Evolutionary conservation across 2,113 vertebrate genomes (phyloP).

Genomic region (Bostrychus sinensis): DNA sequence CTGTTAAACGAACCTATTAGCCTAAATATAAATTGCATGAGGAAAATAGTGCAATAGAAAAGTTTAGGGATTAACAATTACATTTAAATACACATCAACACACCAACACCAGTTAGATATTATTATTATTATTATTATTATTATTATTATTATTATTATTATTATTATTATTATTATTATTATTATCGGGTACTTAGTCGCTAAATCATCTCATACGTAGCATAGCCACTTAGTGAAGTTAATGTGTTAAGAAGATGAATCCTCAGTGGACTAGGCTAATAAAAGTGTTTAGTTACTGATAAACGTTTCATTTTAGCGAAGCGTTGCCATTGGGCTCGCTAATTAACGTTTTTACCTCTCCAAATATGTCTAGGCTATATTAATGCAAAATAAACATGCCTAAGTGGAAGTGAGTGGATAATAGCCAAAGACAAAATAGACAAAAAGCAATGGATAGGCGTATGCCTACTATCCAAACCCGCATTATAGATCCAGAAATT

Average conservation of each 20-base stretch:
- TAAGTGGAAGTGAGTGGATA: slow-evolving; percentile 53
- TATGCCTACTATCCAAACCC: slow-evolving; percentile 32
- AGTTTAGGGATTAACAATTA: too few relatives aligned
- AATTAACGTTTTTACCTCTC: slow-evolving; percentile 71
- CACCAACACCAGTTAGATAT: too few relatives aligned
- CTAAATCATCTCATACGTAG: slow-evolving; percentile 52
- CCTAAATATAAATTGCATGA: neutral
- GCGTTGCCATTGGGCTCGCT: slow-evolving; percentile 75
- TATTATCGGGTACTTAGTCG: slow-evolving; percentile 31
- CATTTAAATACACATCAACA: too few relatives aligned
- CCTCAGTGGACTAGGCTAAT: slow-evolving; percentile 69
- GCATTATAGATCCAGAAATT: slow-evolving; percentile 65
- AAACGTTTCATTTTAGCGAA: slow-evolving; percentile 75
- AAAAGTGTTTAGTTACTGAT: slow-evolving; percentile 71
- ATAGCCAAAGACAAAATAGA: slow-evolving; percentile 51
- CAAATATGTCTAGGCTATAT: slow-evolving; percentile 66
- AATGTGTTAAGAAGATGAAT: slow-evolving; percentile 63
- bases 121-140: slow-evolving; percentile 5
- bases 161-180: slow-evolving; percentile 37
- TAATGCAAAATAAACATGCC: slow-evolving; percentile 69
- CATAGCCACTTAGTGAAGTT: slow-evolving; percentile 54
- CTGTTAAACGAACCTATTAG: slow-evolving; percentile 3
- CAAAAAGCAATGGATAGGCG: slow-evolving; percentile 34
- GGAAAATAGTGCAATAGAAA: neutral
- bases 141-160: slow-evolving; percentile 9